Evolutionary conservation across 2,797 vertebrate species (phyloP).

Genomic region (Pterois miles): DNA sequence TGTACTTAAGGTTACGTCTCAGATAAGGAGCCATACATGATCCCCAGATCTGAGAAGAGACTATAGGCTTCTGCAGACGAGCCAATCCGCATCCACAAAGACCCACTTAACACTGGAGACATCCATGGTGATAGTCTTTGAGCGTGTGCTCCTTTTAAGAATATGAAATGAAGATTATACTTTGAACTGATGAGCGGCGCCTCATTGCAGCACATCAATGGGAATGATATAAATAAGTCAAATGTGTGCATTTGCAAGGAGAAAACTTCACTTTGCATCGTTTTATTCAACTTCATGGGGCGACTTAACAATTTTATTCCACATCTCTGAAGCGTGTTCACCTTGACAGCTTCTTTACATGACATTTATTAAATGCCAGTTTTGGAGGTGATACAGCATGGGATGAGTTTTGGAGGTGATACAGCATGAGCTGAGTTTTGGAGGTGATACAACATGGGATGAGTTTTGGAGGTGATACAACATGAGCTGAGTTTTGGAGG

Average conservation of each 20-base stretch:
- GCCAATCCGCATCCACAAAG: slow-evolving; percentile 43
- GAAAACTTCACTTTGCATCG: background rate
- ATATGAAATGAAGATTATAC: slow-evolving; percentile 26
- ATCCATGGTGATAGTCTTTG: slow-evolving; percentile 26
- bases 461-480: background rate
- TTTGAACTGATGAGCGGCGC: slow-evolving; percentile 2
- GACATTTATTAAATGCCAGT: background rate
- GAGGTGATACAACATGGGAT: no score
- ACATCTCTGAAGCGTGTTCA: background rate
- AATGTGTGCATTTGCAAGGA: background rate
- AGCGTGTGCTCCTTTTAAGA: slow-evolving; percentile 29
- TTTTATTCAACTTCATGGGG: background rate
- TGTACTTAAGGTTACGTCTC: slow-evolving; percentile 49
- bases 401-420: background rate
- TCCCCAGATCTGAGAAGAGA: slow-evolving; percentile 48
- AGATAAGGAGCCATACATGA: slow-evolving; percentile 63
- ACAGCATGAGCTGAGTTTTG: no score
- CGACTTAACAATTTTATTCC: slow-evolving; percentile 2
- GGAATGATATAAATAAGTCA: background rate
- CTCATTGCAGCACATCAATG: background rate
- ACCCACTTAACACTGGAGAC: slow-evolving; percentile 37
- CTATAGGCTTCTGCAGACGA: slow-evolving; percentile 29
- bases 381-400: background rate
- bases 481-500: background rate
- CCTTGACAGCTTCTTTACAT: background rate